These are phyloP conservation scores for Palloptera scutellata DNA, from an alignment of 2,888 invertebrate genomes.

Conservation along the genomic window DNA sequence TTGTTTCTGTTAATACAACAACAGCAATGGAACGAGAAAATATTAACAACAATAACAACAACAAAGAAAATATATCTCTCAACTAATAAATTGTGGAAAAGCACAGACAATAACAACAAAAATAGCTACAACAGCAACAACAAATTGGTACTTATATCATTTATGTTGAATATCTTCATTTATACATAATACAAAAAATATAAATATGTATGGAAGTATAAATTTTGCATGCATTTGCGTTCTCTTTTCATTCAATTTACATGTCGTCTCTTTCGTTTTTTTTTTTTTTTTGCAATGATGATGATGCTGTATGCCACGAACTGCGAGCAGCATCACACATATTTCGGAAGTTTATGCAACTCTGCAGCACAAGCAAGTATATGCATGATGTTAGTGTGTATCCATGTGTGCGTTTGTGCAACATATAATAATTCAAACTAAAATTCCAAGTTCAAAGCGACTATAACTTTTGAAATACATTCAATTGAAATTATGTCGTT, in stretches of 20 bases:
- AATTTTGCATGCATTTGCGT: no score
- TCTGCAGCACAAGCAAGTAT: neutral
- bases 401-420: constrained; percentile 33
- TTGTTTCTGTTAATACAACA: constrained; percentile 27
- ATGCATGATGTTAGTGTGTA: constrained; percentile 23
- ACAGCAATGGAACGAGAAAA: constrained; percentile 41
- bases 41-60: constrained; percentile 54
- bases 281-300: no score
- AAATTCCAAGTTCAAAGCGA: constrained; percentile 60
- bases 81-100: no score
- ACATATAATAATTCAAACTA: constrained; percentile 59
- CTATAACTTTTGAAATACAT: constrained; percentile 50
- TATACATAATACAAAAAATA: no score
- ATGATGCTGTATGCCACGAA: no score
- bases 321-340: no score
- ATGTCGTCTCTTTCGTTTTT: no score
- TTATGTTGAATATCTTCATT: no score
- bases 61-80: constrained; percentile 37
- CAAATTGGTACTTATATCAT: neutral
- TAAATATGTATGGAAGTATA: no score
- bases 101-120: no score
- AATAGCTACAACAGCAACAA: constrained; percentile 14
- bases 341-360: no score
- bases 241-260: no score
- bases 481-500: neutral